These are phyloP conservation scores for Smittia sp. DNA, from an alignment of 2,888 invertebrate species.

Conservation along the genomic window DNA sequence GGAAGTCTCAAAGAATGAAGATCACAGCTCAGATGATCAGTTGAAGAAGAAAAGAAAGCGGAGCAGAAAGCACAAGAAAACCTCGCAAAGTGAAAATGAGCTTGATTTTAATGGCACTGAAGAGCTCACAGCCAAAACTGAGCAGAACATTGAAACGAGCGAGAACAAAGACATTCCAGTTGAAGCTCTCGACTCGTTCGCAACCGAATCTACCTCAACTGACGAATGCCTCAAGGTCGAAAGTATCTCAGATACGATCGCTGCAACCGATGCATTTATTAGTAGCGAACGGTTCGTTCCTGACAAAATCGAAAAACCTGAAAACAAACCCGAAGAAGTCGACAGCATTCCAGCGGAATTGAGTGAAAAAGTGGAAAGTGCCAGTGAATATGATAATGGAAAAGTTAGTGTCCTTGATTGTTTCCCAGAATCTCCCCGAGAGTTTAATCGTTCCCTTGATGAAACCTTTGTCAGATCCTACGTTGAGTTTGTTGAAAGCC, in stretches of 20 bases:
- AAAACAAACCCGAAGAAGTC: not conserved
- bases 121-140: too few species aligned
- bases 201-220: not conserved
- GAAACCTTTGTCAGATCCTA: too few species aligned
- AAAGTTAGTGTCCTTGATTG: too few species aligned
- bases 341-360: not conserved
- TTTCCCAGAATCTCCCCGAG: too few species aligned
- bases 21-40: too few species aligned
- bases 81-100: not conserved
- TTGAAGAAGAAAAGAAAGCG: not conserved
- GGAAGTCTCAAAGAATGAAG: too few species aligned
- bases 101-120: not conserved
- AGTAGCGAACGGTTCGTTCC: not conserved
- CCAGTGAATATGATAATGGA: too few species aligned
- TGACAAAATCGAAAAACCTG: too few species aligned
- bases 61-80: not conserved
- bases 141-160: too few species aligned
- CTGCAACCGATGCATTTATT: not conserved
- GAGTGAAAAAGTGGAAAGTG: not conserved
- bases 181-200: not conserved
- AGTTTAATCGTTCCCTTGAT: too few species aligned
- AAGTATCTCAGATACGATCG: not conserved
- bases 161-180: too few species aligned
- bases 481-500: too few species aligned
- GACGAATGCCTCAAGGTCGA: not conserved